Base-by-base conservation (phyloP, 2,797 vertebrate genomes). In the Nannoperca australis region DNA sequence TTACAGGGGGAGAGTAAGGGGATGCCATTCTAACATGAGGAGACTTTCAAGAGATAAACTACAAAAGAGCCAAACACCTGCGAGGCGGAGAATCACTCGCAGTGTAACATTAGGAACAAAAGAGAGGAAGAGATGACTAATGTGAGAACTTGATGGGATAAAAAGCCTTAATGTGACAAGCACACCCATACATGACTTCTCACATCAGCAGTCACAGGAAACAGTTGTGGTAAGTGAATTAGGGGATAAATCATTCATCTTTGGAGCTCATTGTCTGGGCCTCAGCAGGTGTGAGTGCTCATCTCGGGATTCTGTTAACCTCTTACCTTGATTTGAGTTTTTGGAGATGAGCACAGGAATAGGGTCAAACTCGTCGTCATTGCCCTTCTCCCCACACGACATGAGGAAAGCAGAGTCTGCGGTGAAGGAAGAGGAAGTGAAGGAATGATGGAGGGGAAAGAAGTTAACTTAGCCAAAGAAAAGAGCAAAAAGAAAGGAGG, bases 281-380 rank as follows among this genome's bases (percentile, higher is more conserved):
- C 82, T 79, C 78, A 74, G 86, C 65, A 70, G 75, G 78, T 70
- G 78, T 71, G 63, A 70, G 83, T 70, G 87, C 88, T 91, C 88
- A 88, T 83, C 88, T 85, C 76, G 0, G 70, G 56, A 24, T 77
- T 84, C 51, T 55, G 68, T 84, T 69, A 81, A 81, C 69, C 94
- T 38, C 97, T 99, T 99, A 99, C 98, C 98, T 99, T 97, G 97
- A 92, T 95, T 97, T 93, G 97, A 94, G 92, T 96, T 97, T 98
- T 98, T 99, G 95, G 98, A 97, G 96, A 97, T 96, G 94, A 99
- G 95, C 91, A 99, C 97, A 70, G 98, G 98, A 92, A 99, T 99
- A 93, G 98, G 98, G 92, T 99, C 98, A 97, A 99, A 99, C 93
- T 99, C 98, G 96, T 98, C 97, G 90, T 96, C 97, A 80, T 96